Percentiles rank a stretch among this genome's conserved stretches.
Conservation (phyloP, 1,140 invertebrate species). For the Thrips palmi region DNA sequence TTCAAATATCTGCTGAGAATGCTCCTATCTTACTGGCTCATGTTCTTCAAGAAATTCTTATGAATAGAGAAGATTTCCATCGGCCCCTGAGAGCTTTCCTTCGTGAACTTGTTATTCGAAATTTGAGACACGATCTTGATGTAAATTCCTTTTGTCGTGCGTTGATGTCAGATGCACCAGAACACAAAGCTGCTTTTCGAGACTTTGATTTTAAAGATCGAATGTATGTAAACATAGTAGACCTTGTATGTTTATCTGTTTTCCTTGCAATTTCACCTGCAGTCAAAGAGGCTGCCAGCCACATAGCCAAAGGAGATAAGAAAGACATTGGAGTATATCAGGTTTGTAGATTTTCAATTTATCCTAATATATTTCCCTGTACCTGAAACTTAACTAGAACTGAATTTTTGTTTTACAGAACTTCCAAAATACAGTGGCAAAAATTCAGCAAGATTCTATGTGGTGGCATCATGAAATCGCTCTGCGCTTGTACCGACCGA, state of each 20-base stretch:
- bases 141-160: conserved; percentile 46
- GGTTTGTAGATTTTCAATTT: conserved; percentile 12
- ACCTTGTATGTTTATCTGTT: conserved; percentile 70
- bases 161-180: conserved; percentile 42
- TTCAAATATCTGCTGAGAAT: conserved; percentile 44
- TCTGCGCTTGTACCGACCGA: conserved; percentile 51
- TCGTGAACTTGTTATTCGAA: conserved; percentile 66
- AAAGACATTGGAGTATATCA: conserved; percentile 33
- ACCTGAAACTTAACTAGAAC: too few relatives aligned
- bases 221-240: conserved; percentile 63
- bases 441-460: conserved; percentile 63
- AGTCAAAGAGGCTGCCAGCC: conserved; percentile 47
- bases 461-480: conserved; percentile 73
- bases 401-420: too few relatives aligned
- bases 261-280: conserved; percentile 59
- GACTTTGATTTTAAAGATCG: conserved; percentile 58
- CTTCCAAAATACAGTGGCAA: conserved; percentile 49
- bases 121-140: conserved; percentile 61
- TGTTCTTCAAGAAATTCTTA: conserved; percentile 58
- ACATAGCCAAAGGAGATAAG: conserved; percentile 37
- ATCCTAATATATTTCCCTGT: conserved; percentile 4
- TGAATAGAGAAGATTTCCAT: conserved; percentile 80
- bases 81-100: conserved; percentile 63
- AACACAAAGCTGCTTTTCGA: conserved; percentile 30
- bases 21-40: conserved; percentile 12